These are phyloP conservation scores for Alethe castanea DNA, from an alignment of 2,113 vertebrate species.

Conservation along the genomic window DNA sequence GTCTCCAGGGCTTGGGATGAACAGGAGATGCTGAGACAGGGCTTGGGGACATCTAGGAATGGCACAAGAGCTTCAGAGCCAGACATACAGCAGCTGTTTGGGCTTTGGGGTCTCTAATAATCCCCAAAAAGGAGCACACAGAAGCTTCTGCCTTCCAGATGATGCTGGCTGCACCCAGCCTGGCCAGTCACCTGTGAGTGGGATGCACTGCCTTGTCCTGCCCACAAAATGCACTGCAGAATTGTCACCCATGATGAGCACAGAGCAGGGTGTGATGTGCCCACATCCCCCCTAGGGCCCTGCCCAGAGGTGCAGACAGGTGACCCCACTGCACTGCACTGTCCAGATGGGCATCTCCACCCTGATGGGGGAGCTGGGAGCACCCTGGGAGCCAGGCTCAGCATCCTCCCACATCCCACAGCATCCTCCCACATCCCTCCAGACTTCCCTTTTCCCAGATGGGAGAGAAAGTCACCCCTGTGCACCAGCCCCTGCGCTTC, in stretches of 20 bases:
- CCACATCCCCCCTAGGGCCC: fast-evolving
- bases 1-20: neutral
- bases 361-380: neutral
- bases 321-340: neutral
- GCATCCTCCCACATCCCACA: neutral
- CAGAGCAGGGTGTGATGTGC: fast-evolving
- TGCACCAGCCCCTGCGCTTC: constrained; percentile 67
- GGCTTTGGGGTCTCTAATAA: neutral
- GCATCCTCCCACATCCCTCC: constrained; percentile 2
- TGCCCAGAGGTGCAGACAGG: neutral
- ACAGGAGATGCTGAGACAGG: neutral
- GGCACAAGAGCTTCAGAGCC: neutral
- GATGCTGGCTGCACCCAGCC: neutral
- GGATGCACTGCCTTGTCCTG: neutral
- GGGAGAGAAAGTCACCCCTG: constrained; percentile 81
- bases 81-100: neutral
- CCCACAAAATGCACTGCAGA: fast-evolving
- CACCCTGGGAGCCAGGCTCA: neutral
- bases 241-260: fast-evolving
- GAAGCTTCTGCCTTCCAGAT: neutral
- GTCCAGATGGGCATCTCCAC: neutral
- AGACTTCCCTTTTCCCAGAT: constrained; percentile 72
- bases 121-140: neutral
- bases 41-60: neutral
- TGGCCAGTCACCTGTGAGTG: neutral